A percentile compares a stretch with the other conserved stretches of the same genome.
These are phyloP conservation scores for Engraulis encrasicolus DNA, from an alignment of 2,113 vertebrate genomes.

Conservation along the genomic window DNA sequence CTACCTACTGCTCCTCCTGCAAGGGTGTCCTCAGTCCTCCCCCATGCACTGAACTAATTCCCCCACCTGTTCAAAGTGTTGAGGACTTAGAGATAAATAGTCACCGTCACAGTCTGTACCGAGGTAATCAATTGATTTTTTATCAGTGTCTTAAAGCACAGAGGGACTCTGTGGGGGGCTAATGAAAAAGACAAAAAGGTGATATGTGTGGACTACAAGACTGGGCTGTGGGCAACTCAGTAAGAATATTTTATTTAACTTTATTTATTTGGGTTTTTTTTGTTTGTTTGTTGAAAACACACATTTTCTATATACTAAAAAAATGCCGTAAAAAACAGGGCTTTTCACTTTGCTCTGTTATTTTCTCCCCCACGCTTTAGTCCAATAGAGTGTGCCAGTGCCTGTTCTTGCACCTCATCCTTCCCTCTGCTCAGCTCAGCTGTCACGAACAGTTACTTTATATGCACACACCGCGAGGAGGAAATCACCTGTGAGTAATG, in stretches of 20 bases:
- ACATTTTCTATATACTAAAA: background rate
- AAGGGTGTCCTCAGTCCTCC: constrained; percentile 27
- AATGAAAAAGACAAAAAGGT: background rate
- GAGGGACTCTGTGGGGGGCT: background rate
- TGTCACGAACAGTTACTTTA: constrained; percentile 45
- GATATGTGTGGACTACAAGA: no score
- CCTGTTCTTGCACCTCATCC: background rate
- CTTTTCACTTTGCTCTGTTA: constrained; percentile 13
- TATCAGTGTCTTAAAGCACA: background rate
- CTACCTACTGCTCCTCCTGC: background rate
- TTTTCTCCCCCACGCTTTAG: constrained; percentile 35
- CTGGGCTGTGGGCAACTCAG: background rate
- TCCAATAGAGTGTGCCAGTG: constrained; percentile 31
- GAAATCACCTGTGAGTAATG: constrained; percentile 57
- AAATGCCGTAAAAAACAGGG: background rate
- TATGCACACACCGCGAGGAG: constrained; percentile 51
- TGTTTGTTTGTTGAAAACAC: background rate
- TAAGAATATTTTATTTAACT: no score
- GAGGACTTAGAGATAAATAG: constrained; percentile 22
- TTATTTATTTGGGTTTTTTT: no score
- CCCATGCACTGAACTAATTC: constrained; percentile 20
- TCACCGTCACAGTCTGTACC: constrained; percentile 12
- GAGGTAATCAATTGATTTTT: background rate
- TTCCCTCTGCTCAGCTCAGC: background rate
- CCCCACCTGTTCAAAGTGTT: constrained; percentile 48